These are phyloP conservation scores for Suncus etruscus DNA, from an alignment of 2,113 vertebrate species.

Conservation along the genomic window DNA sequence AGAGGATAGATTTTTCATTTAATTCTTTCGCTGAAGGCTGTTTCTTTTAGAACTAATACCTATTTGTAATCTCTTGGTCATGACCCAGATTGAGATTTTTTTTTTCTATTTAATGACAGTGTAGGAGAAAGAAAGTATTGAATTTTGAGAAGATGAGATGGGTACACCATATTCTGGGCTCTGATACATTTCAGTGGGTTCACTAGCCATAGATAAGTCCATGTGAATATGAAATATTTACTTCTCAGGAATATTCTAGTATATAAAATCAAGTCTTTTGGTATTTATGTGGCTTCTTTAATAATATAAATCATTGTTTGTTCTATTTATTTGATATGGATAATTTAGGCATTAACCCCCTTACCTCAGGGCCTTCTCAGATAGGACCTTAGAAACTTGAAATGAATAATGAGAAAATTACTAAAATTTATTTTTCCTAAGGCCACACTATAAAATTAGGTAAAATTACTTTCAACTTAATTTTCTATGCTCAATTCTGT, in stretches of 20 bases:
- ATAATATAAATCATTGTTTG: slow-evolving; percentile 15
- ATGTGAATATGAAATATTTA: not conserved
- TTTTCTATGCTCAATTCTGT: not conserved
- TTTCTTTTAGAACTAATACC: not conserved
- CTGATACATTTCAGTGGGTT: not conserved
- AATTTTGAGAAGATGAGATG: not conserved
- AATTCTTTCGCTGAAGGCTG: not conserved
- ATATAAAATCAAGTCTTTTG: not conserved
- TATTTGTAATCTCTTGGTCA: not conserved
- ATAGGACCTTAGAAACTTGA: slow-evolving; percentile 2
- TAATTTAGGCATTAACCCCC: slow-evolving; percentile 14
- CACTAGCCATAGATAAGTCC: not conserved
- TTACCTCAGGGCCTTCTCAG: not conserved
- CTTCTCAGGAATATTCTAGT: not conserved
- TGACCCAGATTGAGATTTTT: not conserved
- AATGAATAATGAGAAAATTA: not conserved
- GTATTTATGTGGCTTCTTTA: slow-evolving; percentile 1
- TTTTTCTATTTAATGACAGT: not conserved
- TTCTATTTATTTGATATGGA: not conserved
- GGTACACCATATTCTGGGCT: not conserved
- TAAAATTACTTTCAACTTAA: slow-evolving; percentile 47
- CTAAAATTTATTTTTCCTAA: not conserved
- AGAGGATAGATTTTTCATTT: not conserved
- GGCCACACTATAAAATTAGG: not conserved
- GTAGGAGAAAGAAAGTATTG: not conserved